Percentiles rank a stretch among this genome's conserved stretches.
These are phyloP conservation scores for Colaptes auratus DNA, from an alignment of 2,113 vertebrate species.

Conservation along the genomic window DNA sequence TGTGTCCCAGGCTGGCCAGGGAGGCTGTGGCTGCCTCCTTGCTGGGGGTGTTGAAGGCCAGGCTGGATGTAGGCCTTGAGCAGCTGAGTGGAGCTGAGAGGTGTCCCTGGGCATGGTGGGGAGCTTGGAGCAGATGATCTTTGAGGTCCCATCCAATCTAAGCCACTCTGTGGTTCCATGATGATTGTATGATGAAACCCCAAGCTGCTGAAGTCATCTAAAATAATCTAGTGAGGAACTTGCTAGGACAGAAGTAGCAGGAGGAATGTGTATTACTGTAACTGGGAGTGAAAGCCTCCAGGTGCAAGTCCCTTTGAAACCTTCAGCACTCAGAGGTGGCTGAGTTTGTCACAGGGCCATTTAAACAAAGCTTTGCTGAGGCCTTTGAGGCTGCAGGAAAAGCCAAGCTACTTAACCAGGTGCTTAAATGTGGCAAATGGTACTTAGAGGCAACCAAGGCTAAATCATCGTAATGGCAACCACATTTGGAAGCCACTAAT, in stretches of 20 bases:
- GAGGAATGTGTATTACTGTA: not conserved
- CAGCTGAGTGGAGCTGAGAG: too few species aligned
- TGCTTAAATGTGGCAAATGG: not conserved
- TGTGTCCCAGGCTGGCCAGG: too few species aligned
- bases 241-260: rapidly evolving
- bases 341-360: not conserved
- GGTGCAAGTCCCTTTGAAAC: not conserved
- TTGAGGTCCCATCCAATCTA: too few species aligned
- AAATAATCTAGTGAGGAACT: not conserved
- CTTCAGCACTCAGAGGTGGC: not conserved
- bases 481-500: not conserved
- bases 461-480: not conserved
- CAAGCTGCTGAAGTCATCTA: not conserved
- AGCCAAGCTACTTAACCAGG: not conserved
- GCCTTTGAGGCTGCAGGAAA: not conserved
- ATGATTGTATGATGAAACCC: too few species aligned
- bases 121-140: too few species aligned
- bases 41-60: too few species aligned
- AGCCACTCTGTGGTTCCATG: too few species aligned
- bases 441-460: not conserved
- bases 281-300: not conserved
- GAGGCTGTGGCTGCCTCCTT: too few species aligned
- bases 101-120: too few species aligned
- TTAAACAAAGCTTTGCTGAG: not conserved
- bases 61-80: too few species aligned